These are phyloP conservation scores for Ursus arctos DNA, from an alignment of 2,113 vertebrate genomes.

Conservation along the genomic window DNA sequence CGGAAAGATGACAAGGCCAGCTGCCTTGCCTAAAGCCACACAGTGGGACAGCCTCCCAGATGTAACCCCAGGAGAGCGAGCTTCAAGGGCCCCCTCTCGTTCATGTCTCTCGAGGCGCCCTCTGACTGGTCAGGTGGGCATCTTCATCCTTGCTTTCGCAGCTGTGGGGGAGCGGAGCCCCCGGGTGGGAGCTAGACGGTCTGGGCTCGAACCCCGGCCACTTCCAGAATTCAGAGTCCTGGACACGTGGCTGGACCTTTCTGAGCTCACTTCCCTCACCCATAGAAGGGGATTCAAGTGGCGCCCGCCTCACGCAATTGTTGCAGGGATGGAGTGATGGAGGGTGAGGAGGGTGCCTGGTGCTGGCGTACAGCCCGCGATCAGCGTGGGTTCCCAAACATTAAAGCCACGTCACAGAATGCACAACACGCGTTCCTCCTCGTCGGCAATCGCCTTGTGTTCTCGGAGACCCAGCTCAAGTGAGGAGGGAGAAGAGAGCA, in stretches of 20 bases:
- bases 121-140: accelerated
- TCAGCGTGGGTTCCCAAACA: background rate
- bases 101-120: accelerated
- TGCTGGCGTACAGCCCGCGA: accelerated
- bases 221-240: background rate
- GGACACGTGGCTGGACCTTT: background rate
- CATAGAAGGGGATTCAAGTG: background rate
- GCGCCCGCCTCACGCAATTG: background rate
- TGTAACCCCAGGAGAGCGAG: accelerated
- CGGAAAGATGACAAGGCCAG: accelerated
- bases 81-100: background rate
- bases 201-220: background rate
- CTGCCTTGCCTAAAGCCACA: background rate
- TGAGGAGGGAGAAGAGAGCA: background rate
- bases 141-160: background rate
- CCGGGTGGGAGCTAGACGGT: accelerated
- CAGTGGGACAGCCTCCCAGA: accelerated
- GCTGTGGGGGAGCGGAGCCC: accelerated
- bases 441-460: background rate
- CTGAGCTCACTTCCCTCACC: background rate
- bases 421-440: accelerated
- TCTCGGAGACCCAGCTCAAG: no score
- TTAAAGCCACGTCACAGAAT: background rate
- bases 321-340: background rate
- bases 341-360: background rate